Evolutionary conservation across 1,140 invertebrate genomes (phyloP), one percentile per base, ranked within the genome.

Genomic region (Nomia melanderi): DNA sequence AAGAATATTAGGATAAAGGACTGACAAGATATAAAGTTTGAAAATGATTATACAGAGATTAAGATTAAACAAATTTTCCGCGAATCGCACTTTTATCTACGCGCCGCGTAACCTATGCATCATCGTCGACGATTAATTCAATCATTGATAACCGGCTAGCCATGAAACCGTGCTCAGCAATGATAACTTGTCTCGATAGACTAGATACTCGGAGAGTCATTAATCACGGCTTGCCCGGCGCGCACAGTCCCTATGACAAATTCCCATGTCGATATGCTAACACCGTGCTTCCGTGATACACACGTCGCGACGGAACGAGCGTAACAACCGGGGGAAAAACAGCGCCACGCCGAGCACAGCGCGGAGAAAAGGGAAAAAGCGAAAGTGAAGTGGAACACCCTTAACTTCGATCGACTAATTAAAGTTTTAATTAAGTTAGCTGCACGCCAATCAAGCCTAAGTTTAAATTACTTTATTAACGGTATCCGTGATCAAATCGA

Each of bases 391-490:
- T 8, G 7, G 33, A 62, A 63, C 17, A 57, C 39, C 41, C 53
- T 25, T 14, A 47, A 75, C 39, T 69, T 67, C 47, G 53, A 67
- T 59, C 54, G 53, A 59, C 39, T 75, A 75, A 75, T 75, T 75
- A 69, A 75, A 69, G 39, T 75, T 75, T 67, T 59, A 59, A 75
- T 66, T 33, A 59, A 66, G 62, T 66, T 57, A 56, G 17, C 44
- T 25, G 47, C 41, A 66, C 27, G 62, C 23, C 62, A 29, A 74
- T 74, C 72, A 27, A 11, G 4, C 27, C 1, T 25, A 66, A 74
- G 25, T 74, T 74, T 74, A 74, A 66, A 74, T 74, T 74, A 66
- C 27, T 57, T 74, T 74, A 74, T 66, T 44, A 74, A 66, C n/a
- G 50, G 72, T 41, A 44, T 59, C 64, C 20, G 20, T 31, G 67